These are phyloP conservation scores for Phengaris alcon DNA, from an alignment of 2,888 invertebrate species.

Conservation along the genomic window DNA sequence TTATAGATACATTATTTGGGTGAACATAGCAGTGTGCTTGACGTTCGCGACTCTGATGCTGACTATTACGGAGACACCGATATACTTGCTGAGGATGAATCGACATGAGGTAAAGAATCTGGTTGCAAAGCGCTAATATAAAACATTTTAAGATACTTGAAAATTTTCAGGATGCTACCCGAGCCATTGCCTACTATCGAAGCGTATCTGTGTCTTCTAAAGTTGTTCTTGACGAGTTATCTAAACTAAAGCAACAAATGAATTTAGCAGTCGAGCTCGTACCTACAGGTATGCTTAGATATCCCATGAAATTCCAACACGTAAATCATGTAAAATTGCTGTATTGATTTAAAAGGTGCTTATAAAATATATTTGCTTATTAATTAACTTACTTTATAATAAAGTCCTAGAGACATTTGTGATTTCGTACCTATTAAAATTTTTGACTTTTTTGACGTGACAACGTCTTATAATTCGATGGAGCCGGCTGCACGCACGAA, in stretches of 20 bases:
- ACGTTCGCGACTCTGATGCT: slow-evolving; percentile 46
- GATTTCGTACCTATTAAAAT: no score
- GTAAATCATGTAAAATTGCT: no score
- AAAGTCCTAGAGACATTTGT: no score
- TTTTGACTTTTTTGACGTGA: not conserved
- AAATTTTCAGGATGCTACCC: slow-evolving; percentile 34
- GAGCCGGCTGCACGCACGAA: no score
- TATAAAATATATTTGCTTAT: no score
- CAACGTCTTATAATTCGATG: no score
- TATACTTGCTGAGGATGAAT: slow-evolving; percentile 57
- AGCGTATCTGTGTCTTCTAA: slow-evolving; percentile 55
- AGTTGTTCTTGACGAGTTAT: slow-evolving; percentile 58
- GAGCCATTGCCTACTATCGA: slow-evolving; percentile 56
- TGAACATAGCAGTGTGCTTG: slow-evolving; percentile 51
- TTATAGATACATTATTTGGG: slow-evolving; percentile 53
- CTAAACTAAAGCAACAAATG: slow-evolving; percentile 58
- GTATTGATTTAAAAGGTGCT: no score
- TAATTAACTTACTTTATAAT: no score
- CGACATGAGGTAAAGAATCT: slow-evolving; percentile 55
- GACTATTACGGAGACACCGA: slow-evolving; percentile 61
- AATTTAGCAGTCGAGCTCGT: slow-evolving; percentile 59
- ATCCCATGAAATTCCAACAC: not conserved
- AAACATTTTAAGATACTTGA: no score
- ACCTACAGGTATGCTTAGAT: slow-evolving; percentile 43
- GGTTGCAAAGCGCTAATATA: no score